phyloP scores from a whole-genome alignment of 1,140 invertebrate species.

The Amphibalanus amphitrite region DNA sequence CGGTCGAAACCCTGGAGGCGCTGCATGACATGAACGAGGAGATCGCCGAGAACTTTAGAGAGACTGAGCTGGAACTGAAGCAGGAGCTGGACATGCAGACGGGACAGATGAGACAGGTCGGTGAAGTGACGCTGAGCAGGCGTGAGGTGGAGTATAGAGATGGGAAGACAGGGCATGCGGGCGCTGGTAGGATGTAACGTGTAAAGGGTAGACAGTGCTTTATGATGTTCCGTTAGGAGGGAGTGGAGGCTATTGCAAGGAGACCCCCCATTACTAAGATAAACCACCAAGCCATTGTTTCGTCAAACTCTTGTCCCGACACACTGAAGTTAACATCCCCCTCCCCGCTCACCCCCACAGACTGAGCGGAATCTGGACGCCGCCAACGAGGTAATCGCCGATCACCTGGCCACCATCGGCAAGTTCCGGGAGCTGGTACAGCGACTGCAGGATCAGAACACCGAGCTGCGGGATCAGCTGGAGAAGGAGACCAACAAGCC shows the following conservation, averaged over 20 bases:
- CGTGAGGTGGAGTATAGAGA: too few relatives aligned
- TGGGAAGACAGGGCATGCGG: too few relatives aligned
- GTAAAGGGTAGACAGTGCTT: too few relatives aligned
- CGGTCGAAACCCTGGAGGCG: slow-evolving; percentile 42
- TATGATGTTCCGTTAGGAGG: too few relatives aligned
- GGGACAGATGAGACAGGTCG: slow-evolving; percentile 54
- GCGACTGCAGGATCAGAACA: slow-evolving; percentile 60
- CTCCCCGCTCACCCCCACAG: too few relatives aligned
- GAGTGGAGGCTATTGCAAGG: too few relatives aligned
- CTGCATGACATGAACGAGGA: slow-evolving; percentile 55
- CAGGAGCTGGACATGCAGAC: slow-evolving; percentile 84
- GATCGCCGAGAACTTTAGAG: slow-evolving; percentile 79
- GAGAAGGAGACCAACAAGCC: slow-evolving; percentile 34
- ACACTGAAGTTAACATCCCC: too few relatives aligned
- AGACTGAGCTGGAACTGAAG: slow-evolving; percentile 76
- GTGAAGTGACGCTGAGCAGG: too few relatives aligned
- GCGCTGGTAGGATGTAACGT: too few relatives aligned
- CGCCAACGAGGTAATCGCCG: slow-evolving; percentile 72
- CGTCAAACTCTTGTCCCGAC: too few relatives aligned
- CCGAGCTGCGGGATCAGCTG: slow-evolving; percentile 33
- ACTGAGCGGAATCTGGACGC: slow-evolving; percentile 42
- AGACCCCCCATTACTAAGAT: too few relatives aligned
- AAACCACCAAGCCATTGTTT: too few relatives aligned
- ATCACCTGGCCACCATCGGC: slow-evolving; percentile 81
- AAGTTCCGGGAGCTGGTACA: slow-evolving; percentile 90